Evolutionary conservation across 2,888 invertebrate species (phyloP).

Genomic region (Napeogenes inachia): DNA sequence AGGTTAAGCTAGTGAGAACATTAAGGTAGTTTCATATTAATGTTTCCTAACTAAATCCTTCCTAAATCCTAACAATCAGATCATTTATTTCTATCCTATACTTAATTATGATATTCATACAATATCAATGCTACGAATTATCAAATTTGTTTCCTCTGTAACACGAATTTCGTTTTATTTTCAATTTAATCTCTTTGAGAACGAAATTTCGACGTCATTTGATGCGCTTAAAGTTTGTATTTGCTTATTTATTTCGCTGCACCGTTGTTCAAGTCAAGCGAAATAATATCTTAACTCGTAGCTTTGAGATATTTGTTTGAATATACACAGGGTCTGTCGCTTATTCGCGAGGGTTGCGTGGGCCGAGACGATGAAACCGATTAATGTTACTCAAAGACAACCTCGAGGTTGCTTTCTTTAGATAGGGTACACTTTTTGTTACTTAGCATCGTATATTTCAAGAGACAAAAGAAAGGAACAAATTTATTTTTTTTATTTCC

Average conservation of each 20-base stretch:
- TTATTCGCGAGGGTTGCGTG: conserved; percentile 12
- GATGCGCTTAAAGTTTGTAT: conserved; percentile 28
- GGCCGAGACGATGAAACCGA: conserved; percentile 46
- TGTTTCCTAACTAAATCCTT: no score
- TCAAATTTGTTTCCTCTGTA: no score
- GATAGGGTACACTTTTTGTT: conserved; percentile 71
- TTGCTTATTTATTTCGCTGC: conserved; percentile 26
- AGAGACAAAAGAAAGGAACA: conserved; percentile 39
- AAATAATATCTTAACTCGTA: not conserved
- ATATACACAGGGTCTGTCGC: not conserved
- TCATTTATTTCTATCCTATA: no score
- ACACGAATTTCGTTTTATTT: not conserved
- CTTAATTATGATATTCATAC: no score
- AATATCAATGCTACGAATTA: no score
- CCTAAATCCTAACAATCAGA: no score
- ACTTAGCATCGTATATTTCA: conserved; percentile 69
- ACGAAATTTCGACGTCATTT: conserved; percentile 12
- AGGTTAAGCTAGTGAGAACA: no score
- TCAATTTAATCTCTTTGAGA: conserved; percentile 6
- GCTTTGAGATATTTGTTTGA: conserved; percentile 8
- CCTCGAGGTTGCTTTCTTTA: conserved; percentile 53
- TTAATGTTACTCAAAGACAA: conserved; percentile 75
- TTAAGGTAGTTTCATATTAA: no score
- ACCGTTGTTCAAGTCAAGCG: conserved; percentile 3
- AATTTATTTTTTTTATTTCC: conserved; percentile 40